phyloP scores from a whole-genome alignment of 2,113 vertebrate species.

The Rynchops niger region DNA sequence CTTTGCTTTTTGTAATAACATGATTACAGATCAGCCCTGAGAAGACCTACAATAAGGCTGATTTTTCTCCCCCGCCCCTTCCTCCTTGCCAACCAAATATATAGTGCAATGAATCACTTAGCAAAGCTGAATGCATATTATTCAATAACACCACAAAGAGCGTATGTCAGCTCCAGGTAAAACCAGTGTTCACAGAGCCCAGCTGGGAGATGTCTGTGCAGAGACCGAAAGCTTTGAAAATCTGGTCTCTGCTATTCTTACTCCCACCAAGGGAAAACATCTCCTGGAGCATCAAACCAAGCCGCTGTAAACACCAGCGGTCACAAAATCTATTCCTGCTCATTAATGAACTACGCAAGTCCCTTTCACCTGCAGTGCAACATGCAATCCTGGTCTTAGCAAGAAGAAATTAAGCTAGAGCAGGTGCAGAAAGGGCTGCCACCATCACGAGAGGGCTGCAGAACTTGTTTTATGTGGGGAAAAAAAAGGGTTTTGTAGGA shows the following conservation, averaged over 20 bases:
- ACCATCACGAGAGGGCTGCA: not conserved
- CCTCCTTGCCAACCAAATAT: not conserved
- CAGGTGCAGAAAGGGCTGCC: not conserved
- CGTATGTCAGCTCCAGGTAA: not conserved
- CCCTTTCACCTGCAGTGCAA: not conserved
- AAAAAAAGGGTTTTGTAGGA: not conserved
- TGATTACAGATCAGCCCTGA: slow-evolving; percentile 22
- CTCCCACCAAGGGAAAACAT: not conserved
- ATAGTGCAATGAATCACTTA: not conserved
- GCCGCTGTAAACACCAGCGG: fast-evolving
- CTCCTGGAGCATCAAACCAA: not conserved
- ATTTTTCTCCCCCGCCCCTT: not conserved
- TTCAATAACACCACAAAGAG: not conserved
- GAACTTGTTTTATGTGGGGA: not conserved
- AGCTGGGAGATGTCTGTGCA: not conserved
- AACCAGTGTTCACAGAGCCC: not conserved
- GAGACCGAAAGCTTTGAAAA: not conserved
- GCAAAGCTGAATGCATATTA: not conserved
- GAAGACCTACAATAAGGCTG: not conserved
- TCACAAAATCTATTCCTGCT: not conserved
- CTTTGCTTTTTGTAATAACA: slow-evolving; percentile 26
- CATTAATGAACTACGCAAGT: not conserved
- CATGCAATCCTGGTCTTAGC: not conserved
- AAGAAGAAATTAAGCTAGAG: not conserved
- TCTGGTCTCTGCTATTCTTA: not conserved